Evolutionary conservation across 2,888 invertebrate species (phyloP).

Genomic region (Yponomeuta evonymella): DNA sequence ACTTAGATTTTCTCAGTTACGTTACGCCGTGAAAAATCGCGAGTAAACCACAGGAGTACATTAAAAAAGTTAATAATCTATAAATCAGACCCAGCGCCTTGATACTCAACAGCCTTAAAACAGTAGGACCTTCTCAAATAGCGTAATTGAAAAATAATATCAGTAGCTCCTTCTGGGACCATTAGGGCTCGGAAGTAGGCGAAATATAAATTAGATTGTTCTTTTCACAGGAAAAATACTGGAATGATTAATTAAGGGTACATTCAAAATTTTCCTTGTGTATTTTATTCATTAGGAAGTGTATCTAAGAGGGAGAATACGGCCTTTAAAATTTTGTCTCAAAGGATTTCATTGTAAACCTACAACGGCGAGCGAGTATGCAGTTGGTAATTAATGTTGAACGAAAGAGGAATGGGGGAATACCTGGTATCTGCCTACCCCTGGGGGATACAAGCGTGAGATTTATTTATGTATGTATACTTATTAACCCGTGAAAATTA

Average conservation of each 20-base stretch:
- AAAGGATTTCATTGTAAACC: neutral
- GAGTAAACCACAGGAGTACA: no score
- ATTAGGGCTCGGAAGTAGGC: neutral
- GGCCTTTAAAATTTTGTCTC: neutral
- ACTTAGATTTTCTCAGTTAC: no score
- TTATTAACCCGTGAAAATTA: no score
- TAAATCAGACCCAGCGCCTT: neutral
- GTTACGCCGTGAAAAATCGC: neutral
- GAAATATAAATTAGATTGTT: neutral
- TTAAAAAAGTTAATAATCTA: neutral
- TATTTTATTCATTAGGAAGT: neutral
- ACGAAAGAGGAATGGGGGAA: no score
- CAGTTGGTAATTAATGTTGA: no score
- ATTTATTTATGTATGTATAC: no score
- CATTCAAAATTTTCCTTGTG: neutral
- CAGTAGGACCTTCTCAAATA: neutral
- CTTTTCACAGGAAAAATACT: neutral
- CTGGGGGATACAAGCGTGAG: no score
- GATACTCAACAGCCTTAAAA: neutral
- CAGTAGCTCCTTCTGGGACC: neutral
- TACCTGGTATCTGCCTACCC: no score
- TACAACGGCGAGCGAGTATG: no score
- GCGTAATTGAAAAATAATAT: constrained; percentile 9
- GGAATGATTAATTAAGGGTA: neutral
- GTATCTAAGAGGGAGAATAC: neutral